Base-by-base conservation (phyloP, 2,888 invertebrate genomes). In the Drosophila atripex region DNA sequence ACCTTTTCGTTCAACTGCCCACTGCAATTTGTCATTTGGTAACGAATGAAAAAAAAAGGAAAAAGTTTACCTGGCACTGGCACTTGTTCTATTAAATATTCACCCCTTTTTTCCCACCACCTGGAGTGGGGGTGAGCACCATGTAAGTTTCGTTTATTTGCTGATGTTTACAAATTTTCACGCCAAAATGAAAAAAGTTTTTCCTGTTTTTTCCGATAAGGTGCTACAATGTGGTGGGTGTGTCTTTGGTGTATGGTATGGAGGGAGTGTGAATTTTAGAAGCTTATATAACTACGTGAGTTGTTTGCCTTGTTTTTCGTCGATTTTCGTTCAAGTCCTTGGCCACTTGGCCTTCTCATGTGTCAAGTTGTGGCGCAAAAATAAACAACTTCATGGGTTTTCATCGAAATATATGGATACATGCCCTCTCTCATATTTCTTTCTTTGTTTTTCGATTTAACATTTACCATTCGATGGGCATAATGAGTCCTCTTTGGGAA, bases 101-200 rank as follows among this genome's bases (percentile, higher is more conserved):
- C 86, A 86, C 83, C 80, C 86, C 77, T 80, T 80, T 30, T 30
- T 38, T 41, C 25, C 21, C 21, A 23, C 21, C 21, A 23, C 21
- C 21, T 23, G 21, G 3, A 0, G 21, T 4, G 21, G 14, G 32
- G 28, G 7, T 12, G 18, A 11, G 25, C 30, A 51, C 68, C 65
- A 71, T 75, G 71, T 63, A 76, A 82, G 71, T 79, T 82, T 70
- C 70, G 71, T 71, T 82, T 73, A 73, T 78, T 63, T 71, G 74
- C 76, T 82, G 86, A 80, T 86, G 79, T 83, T 82, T 74, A 86
- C 84, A 84, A 84, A 84, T 84, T 86, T 86, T 78, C 82, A 82
- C 78, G 78, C 72, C 75, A 75, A 82, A 82, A 86, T 86, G 83
- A 76, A 80, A 86, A 79, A 86, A 80, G 47, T 39, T 84, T 79